phyloP scores from a whole-genome alignment of 1,140 invertebrate species.

The Onthophagus taurus region DNA sequence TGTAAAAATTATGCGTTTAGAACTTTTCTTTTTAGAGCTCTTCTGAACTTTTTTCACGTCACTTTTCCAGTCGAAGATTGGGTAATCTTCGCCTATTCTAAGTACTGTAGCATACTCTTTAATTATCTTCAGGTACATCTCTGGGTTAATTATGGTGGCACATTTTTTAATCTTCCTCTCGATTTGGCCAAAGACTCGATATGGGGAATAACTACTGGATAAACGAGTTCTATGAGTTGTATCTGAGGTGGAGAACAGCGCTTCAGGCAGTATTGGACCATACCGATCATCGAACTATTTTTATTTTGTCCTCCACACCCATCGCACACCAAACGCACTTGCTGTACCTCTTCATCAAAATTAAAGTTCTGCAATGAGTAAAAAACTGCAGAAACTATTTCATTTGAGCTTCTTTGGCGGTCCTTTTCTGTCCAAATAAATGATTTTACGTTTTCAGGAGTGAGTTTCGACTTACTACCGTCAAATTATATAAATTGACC shows the following conservation, averaged over 20 bases:
- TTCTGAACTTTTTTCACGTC: neutral
- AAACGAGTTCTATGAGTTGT: conserved; percentile 12
- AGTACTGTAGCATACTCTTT: conserved; percentile 2
- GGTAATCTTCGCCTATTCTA: conserved; percentile 3
- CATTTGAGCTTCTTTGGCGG: conserved; percentile 27
- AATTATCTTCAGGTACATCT: conserved; percentile 3
- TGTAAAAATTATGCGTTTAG: conserved; percentile 2
- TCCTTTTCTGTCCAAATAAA: conserved; percentile 31
- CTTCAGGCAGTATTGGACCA: conserved; percentile 5
- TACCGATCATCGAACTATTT: conserved; percentile 7
- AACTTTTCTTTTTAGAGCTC: neutral
- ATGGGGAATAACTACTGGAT: conserved; percentile 16
- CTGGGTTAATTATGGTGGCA: conserved; percentile 4
- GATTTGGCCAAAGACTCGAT: conserved; percentile 16
- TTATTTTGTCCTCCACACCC: conserved; percentile 15
- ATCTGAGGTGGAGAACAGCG: conserved; percentile 4
- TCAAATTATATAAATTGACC: conserved; percentile 35
- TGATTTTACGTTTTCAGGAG: conserved; percentile 22
- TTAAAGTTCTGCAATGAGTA: conserved; percentile 16
- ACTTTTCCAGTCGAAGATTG: conserved; percentile 3
- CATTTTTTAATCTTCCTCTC: conserved; percentile 12
- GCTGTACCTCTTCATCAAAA: conserved; percentile 1
- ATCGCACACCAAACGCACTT: conserved; percentile 8
- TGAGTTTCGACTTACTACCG: conserved; percentile 29
- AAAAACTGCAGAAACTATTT: conserved; percentile 28